Evolutionary conservation across 2,113 vertebrate species (phyloP).

Genomic region (Hippocampus guttulatus): DNA sequence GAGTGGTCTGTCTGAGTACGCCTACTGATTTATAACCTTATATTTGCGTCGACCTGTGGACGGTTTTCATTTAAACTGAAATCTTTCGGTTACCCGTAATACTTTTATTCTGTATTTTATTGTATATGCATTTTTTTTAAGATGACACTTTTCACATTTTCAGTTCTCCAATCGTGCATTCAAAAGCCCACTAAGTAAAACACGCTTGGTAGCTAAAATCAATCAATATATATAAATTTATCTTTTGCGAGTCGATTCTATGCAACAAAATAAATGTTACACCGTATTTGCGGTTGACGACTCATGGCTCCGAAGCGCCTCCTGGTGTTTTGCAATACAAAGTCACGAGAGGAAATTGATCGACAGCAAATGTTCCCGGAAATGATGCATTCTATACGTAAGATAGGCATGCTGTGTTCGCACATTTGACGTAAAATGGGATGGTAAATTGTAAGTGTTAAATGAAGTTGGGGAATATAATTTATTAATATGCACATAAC

Average conservation of each 20-base stretch:
- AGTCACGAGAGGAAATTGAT: neutral
- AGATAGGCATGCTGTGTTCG: neutral
- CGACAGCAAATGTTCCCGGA: neutral
- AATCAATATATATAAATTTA: neutral
- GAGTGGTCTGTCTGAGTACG: conserved; percentile 27
- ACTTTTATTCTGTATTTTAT: neutral
- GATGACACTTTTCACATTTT: neutral
- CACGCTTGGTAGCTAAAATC: neutral
- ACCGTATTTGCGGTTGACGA: neutral
- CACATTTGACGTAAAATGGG: no score
- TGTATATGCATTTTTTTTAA: neutral
- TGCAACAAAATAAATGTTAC: neutral
- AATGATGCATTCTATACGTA: neutral
- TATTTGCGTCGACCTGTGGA: neutral
- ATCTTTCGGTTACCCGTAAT: neutral
- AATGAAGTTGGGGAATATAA: no score
- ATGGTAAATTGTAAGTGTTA: no score
- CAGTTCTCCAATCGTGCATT: neutral
- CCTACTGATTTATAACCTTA: conserved; percentile 38
- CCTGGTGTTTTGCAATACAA: conserved; percentile 40
- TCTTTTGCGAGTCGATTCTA: neutral
- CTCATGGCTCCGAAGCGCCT: conserved; percentile 41
- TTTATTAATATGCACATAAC: no score
- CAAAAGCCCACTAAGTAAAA: neutral
- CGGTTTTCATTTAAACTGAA: neutral